Base-by-base conservation (phyloP, 2,888 invertebrate species). In the Cyrtodaria siliqua region DNA sequence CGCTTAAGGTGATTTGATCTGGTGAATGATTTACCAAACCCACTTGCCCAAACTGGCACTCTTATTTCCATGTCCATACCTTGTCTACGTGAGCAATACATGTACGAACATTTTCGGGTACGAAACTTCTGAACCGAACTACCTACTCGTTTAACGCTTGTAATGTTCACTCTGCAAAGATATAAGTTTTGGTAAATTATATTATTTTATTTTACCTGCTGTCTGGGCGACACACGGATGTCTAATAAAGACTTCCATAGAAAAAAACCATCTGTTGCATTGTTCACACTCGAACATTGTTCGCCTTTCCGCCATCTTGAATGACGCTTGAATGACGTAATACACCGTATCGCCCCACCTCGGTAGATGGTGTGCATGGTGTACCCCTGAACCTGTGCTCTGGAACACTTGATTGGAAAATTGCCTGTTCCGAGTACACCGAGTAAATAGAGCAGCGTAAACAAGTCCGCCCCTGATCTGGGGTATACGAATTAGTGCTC, bases 261-360 rank as follows among this genome's bases (percentile, higher is more conserved):
- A 50, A 20, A 62, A 62, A 62, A 38, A 62, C 18, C 62, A 62
- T 24, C 27, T 62, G 2, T 14, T 2, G 50, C 62, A 62, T 29
- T 62, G 33, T 23, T 62, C 62, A 29, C 62, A 62, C 33, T 62
- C 20, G n/a, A 62, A 62, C 62, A 62, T 49, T 1, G 62, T 62
- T 26, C 52, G 50, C 2, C 62, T 29, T 38, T 62, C 62, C 4
- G 38, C 50, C 50, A 50, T 59, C n/a, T n/a, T n/a, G 23, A 24
- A 42, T 27, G 50, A 50, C 62, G 50, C 62, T n/a, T n/a, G n/a
- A n/a, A 50, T 62, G 62, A 26, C 42, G 29, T 62, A 50, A 47
- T 62, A 29, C 62, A 38, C n/a, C n/a, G n/a, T n/a, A 62, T 38
- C 50, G 16, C 50, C 18, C 62, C 62, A 62, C 50, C 61, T 61